Evolutionary conservation across 2,113 vertebrate species (phyloP), one percentile per base, ranked within the genome.

Genomic region (Orycteropus afer): DNA sequence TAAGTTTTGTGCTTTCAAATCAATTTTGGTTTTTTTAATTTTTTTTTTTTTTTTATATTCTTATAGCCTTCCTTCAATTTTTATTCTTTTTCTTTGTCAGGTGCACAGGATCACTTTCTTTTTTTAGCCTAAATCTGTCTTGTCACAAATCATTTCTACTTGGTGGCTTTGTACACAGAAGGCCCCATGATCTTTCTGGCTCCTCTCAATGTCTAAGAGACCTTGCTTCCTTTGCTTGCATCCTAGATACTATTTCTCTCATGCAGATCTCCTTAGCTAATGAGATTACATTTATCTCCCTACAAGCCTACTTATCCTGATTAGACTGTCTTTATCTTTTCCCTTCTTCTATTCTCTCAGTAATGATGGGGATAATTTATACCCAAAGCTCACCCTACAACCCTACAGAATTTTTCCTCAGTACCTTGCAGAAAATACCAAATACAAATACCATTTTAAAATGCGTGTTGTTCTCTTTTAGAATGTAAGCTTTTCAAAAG

Each of bases 401-500:
- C n/a, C n/a, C n/a, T n/a, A n/a, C n/a, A n/a, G 18, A 93, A 76
- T 90, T 78, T 95, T 97, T 96, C 95, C 92, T 97, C 90, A 95
- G 77, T 92, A 95, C 81, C 92, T 95, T 97, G 94, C 94, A 97
- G 96, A 97, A 97, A 95, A 95, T 94, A 96, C 94, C 96, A 97
- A 95, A 96, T 92, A 96, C 93, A 95, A 97, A 95, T 95, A 91
- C 91, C 96, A 90, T 97, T 95, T 96, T 92, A 86, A 95, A 95
- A 96, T 82, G 95, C 90, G 86, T 95, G 95, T 95, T 76, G 90
- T 95, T 95, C 94, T 96, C 71, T 91, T 96, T 95, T 93, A 97
- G 97, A 97, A 97, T 97, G 97, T 96, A 97, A 96, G 96, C 96
- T 97, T 97, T 93, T 96, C 94, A 55, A 96, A 96, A 97, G 97